Base-by-base conservation (phyloP, 2,888 invertebrate genomes). In the Trichacis sp. region DNA sequence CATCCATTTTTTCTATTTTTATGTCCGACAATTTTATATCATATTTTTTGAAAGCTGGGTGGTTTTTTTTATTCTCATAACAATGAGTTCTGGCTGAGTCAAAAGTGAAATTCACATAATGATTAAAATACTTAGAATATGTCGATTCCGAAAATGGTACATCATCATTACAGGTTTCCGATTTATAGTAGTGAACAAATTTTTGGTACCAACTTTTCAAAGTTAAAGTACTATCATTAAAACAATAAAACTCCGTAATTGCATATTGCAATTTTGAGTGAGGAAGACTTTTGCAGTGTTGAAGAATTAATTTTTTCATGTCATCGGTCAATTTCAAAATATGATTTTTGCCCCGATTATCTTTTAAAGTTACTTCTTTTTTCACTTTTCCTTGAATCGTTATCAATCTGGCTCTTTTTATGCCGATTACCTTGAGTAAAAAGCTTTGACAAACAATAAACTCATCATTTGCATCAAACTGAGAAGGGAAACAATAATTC, bases 261-360 rank as follows among this genome's bases (percentile, higher is more conserved):
- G 43, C 48, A 42, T 52, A 59, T 29, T 61, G 60, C 1, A 50
- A 61, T 19, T 61, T 15, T 1, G 42, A 42, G 42, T 60, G 45
- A 1, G 59, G 59, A 19, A 60, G 19, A 20, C 17, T 46, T 18
- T 50, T 5, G 24, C 54, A 50, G 30, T 61, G 60, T 1, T 19
- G 1, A 29, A 15, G 42, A 12, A 60, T 60, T 15, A 54, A 20
- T 30, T 54, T 15, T 50, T 61, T 54, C 8, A 54, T 30, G n/a
- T 61, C 60, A 14, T 61, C 50, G 1, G 54, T 50, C 18, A 54
- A 12, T 38, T 54, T 49, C n/a, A 24, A 2, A 9, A 14, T 3
- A 20, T 46, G 48, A 49, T 54, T 54, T 1, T 6, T 11, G 20
- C 60, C 60, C 11, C 50, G 24, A 3, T 47, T 54, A 14, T 54